These are phyloP conservation scores for Andricus grossulariae DNA, from an alignment of 1,140 invertebrate genomes.

Conservation along the genomic window DNA sequence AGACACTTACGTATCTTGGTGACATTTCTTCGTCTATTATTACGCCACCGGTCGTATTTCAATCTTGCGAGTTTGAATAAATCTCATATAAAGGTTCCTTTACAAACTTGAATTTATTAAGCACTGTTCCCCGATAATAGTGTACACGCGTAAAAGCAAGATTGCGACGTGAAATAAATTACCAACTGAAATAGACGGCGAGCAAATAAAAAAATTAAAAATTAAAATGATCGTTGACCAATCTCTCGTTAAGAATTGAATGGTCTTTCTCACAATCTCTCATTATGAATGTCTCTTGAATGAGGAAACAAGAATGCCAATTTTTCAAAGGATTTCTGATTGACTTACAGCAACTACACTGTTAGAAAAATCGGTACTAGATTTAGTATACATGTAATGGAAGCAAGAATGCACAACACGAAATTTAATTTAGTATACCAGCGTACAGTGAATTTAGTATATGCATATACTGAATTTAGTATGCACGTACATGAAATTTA, in stretches of 20 bases:
- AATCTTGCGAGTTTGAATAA: constrained; percentile 15
- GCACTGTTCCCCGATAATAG: constrained; percentile 12
- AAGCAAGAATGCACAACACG: too few species aligned
- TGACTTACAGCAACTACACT: too few species aligned
- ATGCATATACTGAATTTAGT: too few species aligned
- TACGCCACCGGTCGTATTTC: constrained; percentile 5
- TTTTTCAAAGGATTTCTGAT: too few species aligned
- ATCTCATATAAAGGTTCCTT: constrained; percentile 28
- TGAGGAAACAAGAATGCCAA: too few species aligned
- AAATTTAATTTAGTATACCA: too few species aligned
- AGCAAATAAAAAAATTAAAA: not conserved
- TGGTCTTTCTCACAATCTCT: constrained; percentile 12
- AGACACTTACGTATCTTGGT: constrained; percentile 16
- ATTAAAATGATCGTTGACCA: constrained; percentile 16
- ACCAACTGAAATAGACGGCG: constrained; percentile 13
- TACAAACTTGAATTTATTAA: constrained; percentile 25
- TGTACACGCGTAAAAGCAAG: constrained; percentile 24
- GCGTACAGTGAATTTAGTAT: too few species aligned
- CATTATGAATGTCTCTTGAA: not conserved
- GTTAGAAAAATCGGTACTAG: too few species aligned
- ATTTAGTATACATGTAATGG: too few species aligned
- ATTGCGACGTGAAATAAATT: constrained; percentile 29
- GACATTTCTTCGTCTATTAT: constrained; percentile 26
- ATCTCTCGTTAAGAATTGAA: not conserved
- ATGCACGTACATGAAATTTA: too few species aligned